These are phyloP conservation scores for Euwallacea similis DNA, from an alignment of 1,140 invertebrate genomes.

Conservation along the genomic window DNA sequence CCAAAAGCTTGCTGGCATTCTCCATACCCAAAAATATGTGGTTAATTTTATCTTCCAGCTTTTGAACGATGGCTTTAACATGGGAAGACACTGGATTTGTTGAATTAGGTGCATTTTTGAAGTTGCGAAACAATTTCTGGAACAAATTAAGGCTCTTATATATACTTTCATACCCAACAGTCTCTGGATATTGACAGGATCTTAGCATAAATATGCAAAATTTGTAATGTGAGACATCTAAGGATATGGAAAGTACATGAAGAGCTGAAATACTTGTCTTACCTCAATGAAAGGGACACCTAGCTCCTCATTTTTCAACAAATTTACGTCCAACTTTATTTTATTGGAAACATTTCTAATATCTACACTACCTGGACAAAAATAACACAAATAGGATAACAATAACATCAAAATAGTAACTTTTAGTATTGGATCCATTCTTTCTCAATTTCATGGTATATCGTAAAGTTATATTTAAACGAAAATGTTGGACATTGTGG, in stretches of 20 bases:
- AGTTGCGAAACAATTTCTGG: constrained; percentile 56
- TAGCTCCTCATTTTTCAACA: constrained; percentile 58
- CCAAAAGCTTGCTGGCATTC: constrained; percentile 50
- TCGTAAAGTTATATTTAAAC: too few relatives aligned
- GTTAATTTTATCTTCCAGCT: constrained; percentile 54
- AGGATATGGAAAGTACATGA: too few relatives aligned
- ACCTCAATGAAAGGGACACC: constrained; percentile 62
- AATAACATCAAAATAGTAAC: constrained; percentile 31
- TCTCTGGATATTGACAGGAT: too few relatives aligned
- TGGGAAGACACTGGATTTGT: constrained; percentile 47
- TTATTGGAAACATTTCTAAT: constrained; percentile 33
- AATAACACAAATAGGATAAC: constrained; percentile 14
- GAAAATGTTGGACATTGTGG: too few relatives aligned
- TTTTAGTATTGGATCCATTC: constrained; percentile 31
- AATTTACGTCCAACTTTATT: constrained; percentile 27
- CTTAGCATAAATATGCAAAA: too few relatives aligned
- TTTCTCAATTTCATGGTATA: constrained; percentile 28
- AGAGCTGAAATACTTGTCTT: constrained; percentile 13
- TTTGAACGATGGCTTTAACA: constrained; percentile 53
- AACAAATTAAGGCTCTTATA: constrained; percentile 21
- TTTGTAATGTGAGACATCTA: too few relatives aligned
- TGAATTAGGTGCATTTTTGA: constrained; percentile 48
- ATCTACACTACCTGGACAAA: constrained; percentile 28
- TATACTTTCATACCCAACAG: too few relatives aligned
- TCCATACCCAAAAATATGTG: constrained; percentile 52